A percentile compares a stretch with the other conserved stretches of the same genome.
phyloP scores from a whole-genome alignment of 1,140 invertebrate genomes.

The Apis cerana region DNA sequence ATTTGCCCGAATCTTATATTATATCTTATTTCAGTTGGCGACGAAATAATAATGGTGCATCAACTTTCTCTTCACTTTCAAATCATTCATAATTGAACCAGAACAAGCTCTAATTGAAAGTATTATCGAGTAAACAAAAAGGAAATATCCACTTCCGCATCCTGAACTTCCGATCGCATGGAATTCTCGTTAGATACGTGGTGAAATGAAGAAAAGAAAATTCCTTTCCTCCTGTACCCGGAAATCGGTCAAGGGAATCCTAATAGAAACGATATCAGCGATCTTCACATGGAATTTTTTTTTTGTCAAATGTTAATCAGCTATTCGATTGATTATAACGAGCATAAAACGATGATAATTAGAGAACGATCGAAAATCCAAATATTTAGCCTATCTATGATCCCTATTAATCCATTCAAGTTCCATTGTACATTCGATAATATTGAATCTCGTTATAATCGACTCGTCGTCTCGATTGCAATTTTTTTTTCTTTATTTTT shows the following conservation, averaged over 20 bases:
- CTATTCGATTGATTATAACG: conserved; percentile 61
- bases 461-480: conserved; percentile 46
- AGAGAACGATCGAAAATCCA: conserved; percentile 51
- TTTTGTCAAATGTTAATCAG: conserved; percentile 63
- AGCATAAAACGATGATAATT: conserved; percentile 34
- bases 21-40: too few species aligned
- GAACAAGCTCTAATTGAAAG: background rate
- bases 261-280: conserved; percentile 48
- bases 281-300: conserved; percentile 64
- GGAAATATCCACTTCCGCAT: background rate
- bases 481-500: background rate
- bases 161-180: background rate
- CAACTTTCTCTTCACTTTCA: too few species aligned
- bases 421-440: conserved; percentile 34
- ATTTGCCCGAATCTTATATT: too few species aligned
- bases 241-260: conserved; percentile 58
- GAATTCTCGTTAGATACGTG: conserved; percentile 38
- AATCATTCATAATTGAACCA: background rate
- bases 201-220: conserved; percentile 29
- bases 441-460: conserved; percentile 47
- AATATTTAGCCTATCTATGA: conserved; percentile 50
- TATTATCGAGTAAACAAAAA: background rate
- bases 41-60: too few species aligned
- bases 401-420: conserved; percentile 54
- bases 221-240: conserved; percentile 55